These are phyloP conservation scores for Columbina picui DNA, from an alignment of 2,113 vertebrate species.

Conservation along the genomic window DNA sequence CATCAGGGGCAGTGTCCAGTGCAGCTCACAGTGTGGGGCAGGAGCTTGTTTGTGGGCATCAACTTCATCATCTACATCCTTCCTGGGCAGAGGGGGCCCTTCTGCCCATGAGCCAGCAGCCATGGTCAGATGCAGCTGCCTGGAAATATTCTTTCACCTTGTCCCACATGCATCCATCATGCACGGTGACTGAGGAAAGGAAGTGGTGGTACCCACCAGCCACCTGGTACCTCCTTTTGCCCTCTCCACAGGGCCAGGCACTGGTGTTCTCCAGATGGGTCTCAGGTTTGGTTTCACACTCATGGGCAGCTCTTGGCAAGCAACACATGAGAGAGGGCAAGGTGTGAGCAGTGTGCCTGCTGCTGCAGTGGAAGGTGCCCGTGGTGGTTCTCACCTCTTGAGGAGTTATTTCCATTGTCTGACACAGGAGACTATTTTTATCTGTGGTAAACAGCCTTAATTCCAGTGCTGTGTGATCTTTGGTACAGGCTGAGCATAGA, in stretches of 20 bases:
- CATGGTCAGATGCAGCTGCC: fast-evolving
- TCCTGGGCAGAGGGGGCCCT: background rate
- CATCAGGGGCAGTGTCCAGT: background rate
- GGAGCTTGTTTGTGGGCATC: background rate
- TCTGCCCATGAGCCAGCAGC: background rate
- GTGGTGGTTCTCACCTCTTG: background rate
- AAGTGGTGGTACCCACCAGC: background rate
- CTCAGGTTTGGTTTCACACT: background rate
- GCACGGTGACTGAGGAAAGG: background rate
- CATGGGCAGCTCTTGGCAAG: fast-evolving
- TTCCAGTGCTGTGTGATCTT: background rate
- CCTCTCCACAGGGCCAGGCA: background rate
- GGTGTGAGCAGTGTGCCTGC: background rate
- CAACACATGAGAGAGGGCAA: fast-evolving
- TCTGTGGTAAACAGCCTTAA: background rate
- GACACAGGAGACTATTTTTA: background rate
- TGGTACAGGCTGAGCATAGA: background rate
- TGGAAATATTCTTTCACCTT: background rate
- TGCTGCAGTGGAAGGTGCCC: background rate
- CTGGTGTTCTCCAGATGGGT: background rate
- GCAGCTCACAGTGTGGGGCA: background rate
- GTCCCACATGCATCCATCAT: fast-evolving
- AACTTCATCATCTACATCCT: background rate
- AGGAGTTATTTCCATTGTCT: background rate
- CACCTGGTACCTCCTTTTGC: background rate